A percentile compares a stretch with the other conserved stretches of the same genome.
Evolutionary conservation across 92 coral and sea anemone genomes (phyloP).

Genomic region (Plumapathes pennacea): DNA sequence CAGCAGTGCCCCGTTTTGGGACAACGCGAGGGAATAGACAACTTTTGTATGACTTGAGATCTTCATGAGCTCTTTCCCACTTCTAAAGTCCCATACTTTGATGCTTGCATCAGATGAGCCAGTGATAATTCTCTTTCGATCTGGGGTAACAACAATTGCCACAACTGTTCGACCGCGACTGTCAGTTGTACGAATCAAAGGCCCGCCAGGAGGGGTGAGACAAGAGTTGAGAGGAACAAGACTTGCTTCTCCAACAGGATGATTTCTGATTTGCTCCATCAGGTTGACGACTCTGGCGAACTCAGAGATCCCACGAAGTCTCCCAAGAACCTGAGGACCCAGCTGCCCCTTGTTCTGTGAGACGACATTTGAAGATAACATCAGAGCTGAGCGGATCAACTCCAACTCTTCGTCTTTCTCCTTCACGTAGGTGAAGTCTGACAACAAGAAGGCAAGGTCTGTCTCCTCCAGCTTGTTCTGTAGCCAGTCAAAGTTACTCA

Average conservation of each 20-base stretch:
- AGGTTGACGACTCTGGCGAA: constrained; percentile 24
- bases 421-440: constrained; percentile 43
- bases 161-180: constrained; percentile 24
- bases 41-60: constrained; percentile 42
- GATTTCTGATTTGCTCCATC: constrained; percentile 16
- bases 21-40: constrained; percentile 52
- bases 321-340: constrained; percentile 56
- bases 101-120: constrained; percentile 34
- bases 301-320: constrained; percentile 26
- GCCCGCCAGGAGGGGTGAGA: constrained; percentile 58
- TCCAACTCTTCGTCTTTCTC: constrained; percentile 27
- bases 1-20: constrained; percentile 39
- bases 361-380: constrained; percentile 56
- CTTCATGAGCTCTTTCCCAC: constrained; percentile 52
- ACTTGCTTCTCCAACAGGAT: not conserved
- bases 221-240: constrained; percentile 46
- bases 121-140: constrained; percentile 30
- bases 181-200: constrained; percentile 43
- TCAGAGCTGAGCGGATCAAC: constrained; percentile 38
- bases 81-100: constrained; percentile 51
- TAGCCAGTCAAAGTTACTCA: constrained; percentile 49
- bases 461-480: constrained; percentile 43
- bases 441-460: constrained; percentile 47
- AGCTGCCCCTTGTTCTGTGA: constrained; percentile 29
- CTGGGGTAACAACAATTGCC: constrained; percentile 31